Base-by-base conservation (phyloP, 2,113 vertebrate species). In the Daphoenositta chrysoptera region DNA sequence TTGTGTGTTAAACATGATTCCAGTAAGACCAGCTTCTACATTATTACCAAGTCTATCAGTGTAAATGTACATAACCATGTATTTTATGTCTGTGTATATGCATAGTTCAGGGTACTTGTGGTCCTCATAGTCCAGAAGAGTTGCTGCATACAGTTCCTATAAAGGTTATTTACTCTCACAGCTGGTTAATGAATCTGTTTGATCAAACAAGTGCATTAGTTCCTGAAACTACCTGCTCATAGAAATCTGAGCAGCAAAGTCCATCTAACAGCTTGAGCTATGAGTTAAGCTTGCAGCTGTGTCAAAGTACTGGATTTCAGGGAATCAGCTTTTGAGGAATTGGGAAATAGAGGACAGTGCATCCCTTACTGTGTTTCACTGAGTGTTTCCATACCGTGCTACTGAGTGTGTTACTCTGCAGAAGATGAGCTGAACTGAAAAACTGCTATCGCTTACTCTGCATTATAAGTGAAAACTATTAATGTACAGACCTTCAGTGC, bases 291-390 rank as follows among this genome's bases (percentile, higher is more conserved):
- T 88, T 90, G 57, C 27, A 76, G 26, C 71, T 88, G 37, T 2
- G 2, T 66, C 11, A 8, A 50, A 60, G 48, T 64, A 39, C 73
- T 51, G 58, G 16, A 35, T 93, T 87, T 93, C 75, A 56, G 50
- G 45, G 64, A n/a, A 39, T 72, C 2, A 1, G 44, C 66, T 89
- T 72, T 66, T 87, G 84, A 91, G 78, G 70, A 72, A 57, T 3
- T 1, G 0, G 13, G 35, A 17, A 70, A 27, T 19, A 44, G 53
- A 76, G 54, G 54, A 39, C 0, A 0, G 6, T 60, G 16, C 5
- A 1, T 76, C 42, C 57, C 57, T 72, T 90, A 18, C 37, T 0
- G 3, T 61, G 6, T 58, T 93, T 54, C 4, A 1, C 72, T 75
- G 47, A 14, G 27, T n/a, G 14, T 39, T 79, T 61, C 37, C 30